These are phyloP conservation scores for Bombus sylvicola DNA, from an alignment of 1,140 invertebrate species.

Conservation along the genomic window DNA sequence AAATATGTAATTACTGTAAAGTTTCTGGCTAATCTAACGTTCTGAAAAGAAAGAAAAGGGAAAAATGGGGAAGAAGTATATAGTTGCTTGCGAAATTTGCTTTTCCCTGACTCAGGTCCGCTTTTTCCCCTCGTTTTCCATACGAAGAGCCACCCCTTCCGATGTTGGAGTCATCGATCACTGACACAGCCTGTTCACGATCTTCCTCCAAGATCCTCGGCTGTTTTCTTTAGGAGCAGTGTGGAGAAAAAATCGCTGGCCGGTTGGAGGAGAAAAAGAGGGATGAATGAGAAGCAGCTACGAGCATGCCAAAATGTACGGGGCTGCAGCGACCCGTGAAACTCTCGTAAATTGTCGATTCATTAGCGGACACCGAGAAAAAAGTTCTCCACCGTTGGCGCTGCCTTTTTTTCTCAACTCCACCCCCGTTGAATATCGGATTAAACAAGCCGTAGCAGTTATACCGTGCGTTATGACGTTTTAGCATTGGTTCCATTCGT, in stretches of 20 bases:
- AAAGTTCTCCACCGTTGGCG: constrained; percentile 49
- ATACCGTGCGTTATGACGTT: constrained; percentile 17
- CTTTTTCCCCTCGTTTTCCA: constrained; percentile 22
- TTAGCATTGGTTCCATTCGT: not conserved
- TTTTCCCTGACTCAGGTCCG: not conserved
- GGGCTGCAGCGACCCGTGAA: constrained; percentile 65
- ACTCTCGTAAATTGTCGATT: constrained; percentile 76
- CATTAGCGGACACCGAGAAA: constrained; percentile 67
- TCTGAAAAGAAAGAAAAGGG: no score
- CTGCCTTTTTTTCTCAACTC: constrained; percentile 43
- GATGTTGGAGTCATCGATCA: constrained; percentile 15
- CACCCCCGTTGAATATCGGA: constrained; percentile 63
- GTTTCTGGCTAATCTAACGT: no score
- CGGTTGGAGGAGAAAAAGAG: constrained; percentile 6
- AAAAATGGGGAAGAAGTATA: no score
- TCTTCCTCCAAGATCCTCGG: not conserved
- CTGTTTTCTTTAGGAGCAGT: not conserved
- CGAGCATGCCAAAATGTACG: constrained; percentile 31
- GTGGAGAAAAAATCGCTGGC: constrained; percentile 21
- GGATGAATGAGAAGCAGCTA: constrained; percentile 28
- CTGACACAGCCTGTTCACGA: constrained; percentile 16
- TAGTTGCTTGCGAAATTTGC: not conserved
- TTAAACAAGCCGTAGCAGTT: constrained; percentile 69
- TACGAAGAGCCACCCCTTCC: constrained; percentile 24
- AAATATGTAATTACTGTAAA: no score